These are phyloP conservation scores for Anthopleura xanthogrammica DNA, from an alignment of 92 coral and sea anemone genomes.

Conservation along the genomic window DNA sequence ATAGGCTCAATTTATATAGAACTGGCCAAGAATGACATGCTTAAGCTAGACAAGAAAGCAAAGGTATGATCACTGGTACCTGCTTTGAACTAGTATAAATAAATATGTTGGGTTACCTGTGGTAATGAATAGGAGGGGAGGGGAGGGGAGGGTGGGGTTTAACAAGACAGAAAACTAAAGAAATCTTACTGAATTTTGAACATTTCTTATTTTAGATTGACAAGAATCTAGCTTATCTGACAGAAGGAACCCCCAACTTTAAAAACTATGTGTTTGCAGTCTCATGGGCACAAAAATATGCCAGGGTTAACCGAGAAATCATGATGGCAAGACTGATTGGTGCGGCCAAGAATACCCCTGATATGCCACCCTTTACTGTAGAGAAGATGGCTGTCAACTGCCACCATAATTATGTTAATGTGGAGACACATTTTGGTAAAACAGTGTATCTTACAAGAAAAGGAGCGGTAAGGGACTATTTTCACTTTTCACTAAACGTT, in stretches of 20 bases:
- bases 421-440: constrained; percentile 72
- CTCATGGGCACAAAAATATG: constrained; percentile 77
- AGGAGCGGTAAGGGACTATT: constrained; percentile 61
- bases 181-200: background rate
- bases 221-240: constrained; percentile 68
- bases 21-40: constrained; percentile 81
- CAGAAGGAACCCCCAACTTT: constrained; percentile 69
- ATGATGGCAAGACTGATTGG: constrained; percentile 69
- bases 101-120: too few species aligned
- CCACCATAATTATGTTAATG: constrained; percentile 81
- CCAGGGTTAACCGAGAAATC: constrained; percentile 64
- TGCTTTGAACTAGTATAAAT: too few species aligned
- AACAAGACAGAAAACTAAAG: background rate
- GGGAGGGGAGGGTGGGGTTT: background rate
- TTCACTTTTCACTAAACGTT: background rate
- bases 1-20: constrained; percentile 79
- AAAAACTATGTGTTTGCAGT: constrained; percentile 76
- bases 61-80: too few species aligned
- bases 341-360: constrained; percentile 54
- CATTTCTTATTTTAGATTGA: constrained; percentile 38
- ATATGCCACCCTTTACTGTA: constrained; percentile 61
- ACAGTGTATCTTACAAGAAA: constrained; percentile 76
- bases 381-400: constrained; percentile 81
- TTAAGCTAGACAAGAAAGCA: too few species aligned
- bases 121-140: background rate